A percentile compares a stretch with the other conserved stretches of the same genome.
Evolutionary conservation across 2,113 vertebrate species (phyloP).

Genomic region (Lophochroa leadbeateri): DNA sequence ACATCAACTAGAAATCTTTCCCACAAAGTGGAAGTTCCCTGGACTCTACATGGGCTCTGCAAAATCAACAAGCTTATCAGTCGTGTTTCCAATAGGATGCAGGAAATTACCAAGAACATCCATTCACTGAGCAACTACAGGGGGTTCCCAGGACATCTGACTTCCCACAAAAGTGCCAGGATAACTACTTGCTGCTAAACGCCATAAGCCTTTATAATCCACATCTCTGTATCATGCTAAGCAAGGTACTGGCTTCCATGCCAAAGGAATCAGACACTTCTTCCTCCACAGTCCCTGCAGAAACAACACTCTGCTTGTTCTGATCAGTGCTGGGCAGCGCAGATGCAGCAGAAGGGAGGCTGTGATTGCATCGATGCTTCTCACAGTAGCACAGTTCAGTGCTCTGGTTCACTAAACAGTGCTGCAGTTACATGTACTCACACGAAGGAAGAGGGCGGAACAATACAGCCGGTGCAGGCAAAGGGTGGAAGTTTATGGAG

Average conservation of each 20-base stretch:
- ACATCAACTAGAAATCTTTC: background rate
- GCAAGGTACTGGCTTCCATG: background rate
- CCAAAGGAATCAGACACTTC: background rate
- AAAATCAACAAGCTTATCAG: background rate
- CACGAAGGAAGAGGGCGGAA: background rate
- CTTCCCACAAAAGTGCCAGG: background rate
- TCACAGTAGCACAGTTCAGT: background rate
- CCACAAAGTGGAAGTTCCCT: background rate
- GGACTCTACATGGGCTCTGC: background rate
- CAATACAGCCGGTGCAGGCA: background rate
- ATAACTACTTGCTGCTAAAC: background rate
- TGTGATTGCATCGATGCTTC: background rate
- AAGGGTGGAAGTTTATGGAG: background rate
- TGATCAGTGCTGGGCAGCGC: background rate
- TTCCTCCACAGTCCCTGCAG: background rate
- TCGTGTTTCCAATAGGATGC: background rate
- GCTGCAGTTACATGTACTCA: background rate
- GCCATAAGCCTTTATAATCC: background rate
- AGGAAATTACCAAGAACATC: background rate
- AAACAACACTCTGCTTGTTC: background rate
- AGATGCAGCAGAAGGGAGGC: background rate
- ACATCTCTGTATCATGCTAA: background rate
- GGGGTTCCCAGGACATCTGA: background rate
- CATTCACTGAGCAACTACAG: background rate
- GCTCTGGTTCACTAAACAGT: background rate